Evolutionary conservation across 2,113 vertebrate species (phyloP).

Genomic region (Rhynchomys soricoides): DNA sequence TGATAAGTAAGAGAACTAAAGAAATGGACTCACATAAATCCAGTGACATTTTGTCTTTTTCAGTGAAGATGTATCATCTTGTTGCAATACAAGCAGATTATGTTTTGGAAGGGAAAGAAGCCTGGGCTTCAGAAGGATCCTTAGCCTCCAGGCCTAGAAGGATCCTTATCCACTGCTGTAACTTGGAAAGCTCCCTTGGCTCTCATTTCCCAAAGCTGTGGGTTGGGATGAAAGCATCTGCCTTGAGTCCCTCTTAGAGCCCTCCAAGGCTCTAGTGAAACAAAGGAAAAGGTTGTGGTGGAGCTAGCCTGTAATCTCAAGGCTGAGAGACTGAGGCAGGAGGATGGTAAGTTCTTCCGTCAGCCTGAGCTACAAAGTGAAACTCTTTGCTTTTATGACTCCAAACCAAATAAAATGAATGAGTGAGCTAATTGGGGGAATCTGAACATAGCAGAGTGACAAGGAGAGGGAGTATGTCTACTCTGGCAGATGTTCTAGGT

Average conservation of each 20-base stretch:
- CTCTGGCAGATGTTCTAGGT: not conserved
- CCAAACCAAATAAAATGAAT: not conserved
- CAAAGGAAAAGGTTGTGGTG: not conserved
- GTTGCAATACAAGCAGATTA: not conserved
- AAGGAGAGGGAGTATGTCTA: not conserved
- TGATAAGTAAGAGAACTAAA: slow-evolving; percentile 12
- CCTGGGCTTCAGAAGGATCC: not conserved
- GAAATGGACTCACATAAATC: not conserved
- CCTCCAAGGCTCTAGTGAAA: not conserved
- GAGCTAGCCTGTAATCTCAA: not conserved
- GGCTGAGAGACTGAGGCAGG: not conserved
- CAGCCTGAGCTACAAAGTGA: not conserved
- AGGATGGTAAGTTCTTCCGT: not conserved
- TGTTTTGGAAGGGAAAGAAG: not conserved
- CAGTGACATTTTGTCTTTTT: slow-evolving; percentile 19
- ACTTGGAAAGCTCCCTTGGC: not conserved
- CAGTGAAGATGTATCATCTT: not conserved
- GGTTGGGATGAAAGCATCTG: not conserved
- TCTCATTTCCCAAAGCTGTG: not conserved
- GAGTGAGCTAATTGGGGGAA: not conserved
- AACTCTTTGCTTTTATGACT: not conserved
- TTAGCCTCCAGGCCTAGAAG: not conserved
- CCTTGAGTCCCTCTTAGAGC: not conserved
- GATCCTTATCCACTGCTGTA: not conserved
- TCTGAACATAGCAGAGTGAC: not conserved